Percentiles rank a stretch among this genome's conserved stretches.
Evolutionary conservation across 2,888 invertebrate species (phyloP).

Genomic region (Neria commutata): DNA sequence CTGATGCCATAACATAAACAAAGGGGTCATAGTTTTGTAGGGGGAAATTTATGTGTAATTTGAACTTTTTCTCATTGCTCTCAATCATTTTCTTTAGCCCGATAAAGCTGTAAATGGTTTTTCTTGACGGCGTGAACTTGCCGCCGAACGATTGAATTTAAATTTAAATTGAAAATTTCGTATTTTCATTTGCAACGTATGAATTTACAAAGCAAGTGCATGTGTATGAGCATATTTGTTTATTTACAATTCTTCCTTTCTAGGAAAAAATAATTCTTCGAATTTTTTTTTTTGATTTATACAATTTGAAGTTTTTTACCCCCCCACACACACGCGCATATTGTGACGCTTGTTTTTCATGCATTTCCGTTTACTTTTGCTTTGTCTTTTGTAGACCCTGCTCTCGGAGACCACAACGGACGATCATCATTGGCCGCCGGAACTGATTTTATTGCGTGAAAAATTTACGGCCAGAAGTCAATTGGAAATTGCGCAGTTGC

Average conservation of each 20-base stretch:
- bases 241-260: neutral
- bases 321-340: no score
- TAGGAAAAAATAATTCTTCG: neutral
- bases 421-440: conserved; percentile 76
- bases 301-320: neutral
- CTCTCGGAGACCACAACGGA: conserved; percentile 72
- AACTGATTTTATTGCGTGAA: conserved; percentile 74
- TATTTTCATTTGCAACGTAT: no score
- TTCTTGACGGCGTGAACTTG: no score
- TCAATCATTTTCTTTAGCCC: no score
- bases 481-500: conserved; percentile 66
- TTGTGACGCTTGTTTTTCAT: conserved; percentile 60
- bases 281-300: neutral
- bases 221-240: neutral
- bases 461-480: conserved; percentile 74
- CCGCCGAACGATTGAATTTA: neutral
- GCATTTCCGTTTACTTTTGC: conserved; percentile 65
- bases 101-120: no score
- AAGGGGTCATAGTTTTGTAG: no score
- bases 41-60: no score
- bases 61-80: no score
- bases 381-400: conserved; percentile 66
- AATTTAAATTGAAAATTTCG: neutral
- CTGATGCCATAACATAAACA: no score
- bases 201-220: neutral